Conservation (phyloP, 2,797 vertebrate genomes). For the Rhincodon typus region DNA sequence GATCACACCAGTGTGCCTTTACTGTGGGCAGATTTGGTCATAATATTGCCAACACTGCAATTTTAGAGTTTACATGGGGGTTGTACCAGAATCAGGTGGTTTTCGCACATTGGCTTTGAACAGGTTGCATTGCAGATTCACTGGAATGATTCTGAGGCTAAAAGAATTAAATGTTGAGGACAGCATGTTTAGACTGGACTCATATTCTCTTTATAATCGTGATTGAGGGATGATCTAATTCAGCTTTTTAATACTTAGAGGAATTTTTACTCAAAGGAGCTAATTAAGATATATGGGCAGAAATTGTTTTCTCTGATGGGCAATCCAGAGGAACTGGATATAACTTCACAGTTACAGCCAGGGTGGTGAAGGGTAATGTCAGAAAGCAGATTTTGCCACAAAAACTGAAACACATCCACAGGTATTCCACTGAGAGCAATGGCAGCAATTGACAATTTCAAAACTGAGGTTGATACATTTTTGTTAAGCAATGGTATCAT, state of each 20-base stretch:
- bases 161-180: neutral
- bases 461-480: neutral
- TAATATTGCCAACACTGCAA: neutral
- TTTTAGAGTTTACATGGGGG: neutral
- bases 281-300: neutral
- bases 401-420: too few species aligned
- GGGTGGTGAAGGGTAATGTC: neutral
- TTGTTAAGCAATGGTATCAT: neutral
- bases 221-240: neutral
- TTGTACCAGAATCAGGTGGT: neutral
- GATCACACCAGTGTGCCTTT: neutral
- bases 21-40: neutral
- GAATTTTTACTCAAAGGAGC: neutral
- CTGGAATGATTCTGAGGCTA: neutral
- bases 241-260: neutral
- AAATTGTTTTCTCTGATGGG: neutral
- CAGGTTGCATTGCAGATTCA: neutral
- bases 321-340: neutral
- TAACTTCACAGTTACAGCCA: neutral
- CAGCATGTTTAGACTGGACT: neutral
- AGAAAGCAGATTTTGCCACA: neutral
- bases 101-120: neutral
- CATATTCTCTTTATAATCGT: neutral
- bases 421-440: too few species aligned
- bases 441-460: too few species aligned